Conservation (phyloP, 2,797 vertebrate species). For the Sebastolobus altivelis region DNA sequence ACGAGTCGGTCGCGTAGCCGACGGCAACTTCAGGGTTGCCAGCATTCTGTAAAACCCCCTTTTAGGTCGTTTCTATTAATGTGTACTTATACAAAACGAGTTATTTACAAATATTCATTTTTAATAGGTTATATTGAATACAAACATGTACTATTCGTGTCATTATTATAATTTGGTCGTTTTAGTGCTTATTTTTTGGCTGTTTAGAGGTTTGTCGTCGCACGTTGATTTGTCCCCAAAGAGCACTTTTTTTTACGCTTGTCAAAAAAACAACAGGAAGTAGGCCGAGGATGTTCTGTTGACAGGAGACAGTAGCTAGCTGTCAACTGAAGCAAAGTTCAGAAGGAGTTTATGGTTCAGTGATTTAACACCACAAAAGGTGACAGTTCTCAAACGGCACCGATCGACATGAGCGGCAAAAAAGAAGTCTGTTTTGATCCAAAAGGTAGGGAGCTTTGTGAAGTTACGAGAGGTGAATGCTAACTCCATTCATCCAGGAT, state of each 20-base stretch:
- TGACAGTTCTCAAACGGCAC: background rate
- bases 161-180: fast-evolving
- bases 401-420: constrained; percentile 59
- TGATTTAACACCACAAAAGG: background rate
- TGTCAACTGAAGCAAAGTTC: background rate
- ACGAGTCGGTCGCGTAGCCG: background rate
- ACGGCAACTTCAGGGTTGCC: constrained; percentile 46
- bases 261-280: constrained; percentile 66
- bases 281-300: background rate
- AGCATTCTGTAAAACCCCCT: background rate
- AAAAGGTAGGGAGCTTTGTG: constrained; percentile 74
- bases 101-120: fast-evolving
- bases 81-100: fast-evolving
- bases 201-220: background rate
- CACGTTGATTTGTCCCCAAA: background rate
- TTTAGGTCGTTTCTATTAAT: background rate
- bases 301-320: background rate
- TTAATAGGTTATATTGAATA: fast-evolving
- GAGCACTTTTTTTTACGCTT: background rate
- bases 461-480: background rate
- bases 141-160: fast-evolving
- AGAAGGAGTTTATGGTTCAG: background rate
- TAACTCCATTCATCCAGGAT: background rate
- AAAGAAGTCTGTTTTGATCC: constrained; percentile 77
- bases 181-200: fast-evolving